phyloP scores from a whole-genome alignment of 2,113 vertebrate genomes.

The Leptobrachium leishanense region DNA sequence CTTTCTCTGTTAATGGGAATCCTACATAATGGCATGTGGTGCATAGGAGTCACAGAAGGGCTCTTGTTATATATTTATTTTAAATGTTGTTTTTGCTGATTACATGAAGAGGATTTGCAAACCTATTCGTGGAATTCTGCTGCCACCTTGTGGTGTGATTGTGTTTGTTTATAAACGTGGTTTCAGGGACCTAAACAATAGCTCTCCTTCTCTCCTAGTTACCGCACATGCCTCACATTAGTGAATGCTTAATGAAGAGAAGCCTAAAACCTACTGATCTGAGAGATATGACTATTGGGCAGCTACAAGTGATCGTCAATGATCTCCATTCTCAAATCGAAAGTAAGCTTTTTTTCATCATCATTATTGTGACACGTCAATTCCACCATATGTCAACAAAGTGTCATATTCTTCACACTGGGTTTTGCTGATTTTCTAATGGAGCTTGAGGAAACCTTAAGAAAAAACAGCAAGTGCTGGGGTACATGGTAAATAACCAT shows the following conservation, averaged over 20 bases:
- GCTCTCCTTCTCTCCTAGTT: slow-evolving; percentile 67
- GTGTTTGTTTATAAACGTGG: not conserved
- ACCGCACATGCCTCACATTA: slow-evolving; percentile 97
- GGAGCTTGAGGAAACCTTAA: no score
- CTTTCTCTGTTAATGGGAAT: no score
- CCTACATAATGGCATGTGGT: no score
- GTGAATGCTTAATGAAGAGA: slow-evolving; percentile 97
- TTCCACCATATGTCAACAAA: no score
- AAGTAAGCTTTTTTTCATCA: slow-evolving; percentile 71
- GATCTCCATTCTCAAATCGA: slow-evolving; percentile 98
- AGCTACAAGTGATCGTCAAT: slow-evolving; percentile 97
- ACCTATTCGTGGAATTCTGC: not conserved
- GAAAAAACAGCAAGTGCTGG: no score
- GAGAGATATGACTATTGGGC: slow-evolving; percentile 94
- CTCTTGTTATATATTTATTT: no score
- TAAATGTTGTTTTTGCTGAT: no score
- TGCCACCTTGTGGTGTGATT: slow-evolving; percentile 13
- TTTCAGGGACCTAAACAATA: not conserved
- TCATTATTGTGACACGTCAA: no score
- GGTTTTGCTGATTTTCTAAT: no score
- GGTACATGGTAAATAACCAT: no score
- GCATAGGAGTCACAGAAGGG: no score
- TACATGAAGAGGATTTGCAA: not conserved
- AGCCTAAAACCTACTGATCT: slow-evolving; percentile 91
- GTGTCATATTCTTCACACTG: no score